Evolutionary conservation across 2,797 vertebrate species (phyloP).

Genomic region (Eurystomus glaucurus): DNA sequence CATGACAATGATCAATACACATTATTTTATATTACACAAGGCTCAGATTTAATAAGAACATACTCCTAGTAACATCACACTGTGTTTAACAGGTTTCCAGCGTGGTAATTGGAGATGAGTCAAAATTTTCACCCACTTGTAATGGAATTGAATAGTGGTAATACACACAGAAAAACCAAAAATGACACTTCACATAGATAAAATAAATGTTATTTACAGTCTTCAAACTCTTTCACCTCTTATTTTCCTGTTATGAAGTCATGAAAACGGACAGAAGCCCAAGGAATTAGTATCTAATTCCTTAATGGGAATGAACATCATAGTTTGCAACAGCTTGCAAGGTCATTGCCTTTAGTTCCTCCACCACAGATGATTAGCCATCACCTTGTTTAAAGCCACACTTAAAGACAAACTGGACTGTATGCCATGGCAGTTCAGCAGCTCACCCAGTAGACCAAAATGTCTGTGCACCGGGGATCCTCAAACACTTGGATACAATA

Average conservation of each 20-base stretch:
- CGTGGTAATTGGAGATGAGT: neutral
- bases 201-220: neutral
- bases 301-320: neutral
- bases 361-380: neutral
- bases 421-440: neutral
- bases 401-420: neutral
- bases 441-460: neutral
- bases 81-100: neutral
- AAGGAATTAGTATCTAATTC: neutral
- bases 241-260: neutral
- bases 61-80: neutral
- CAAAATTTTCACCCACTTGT: neutral
- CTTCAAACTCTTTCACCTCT: neutral
- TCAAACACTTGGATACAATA: neutral
- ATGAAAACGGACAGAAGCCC: neutral
- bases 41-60: neutral
- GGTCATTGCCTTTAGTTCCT: neutral
- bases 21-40: neutral
- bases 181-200: neutral
- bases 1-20: neutral
- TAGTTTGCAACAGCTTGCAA: neutral
- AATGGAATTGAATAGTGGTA: neutral
- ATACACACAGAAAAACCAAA: neutral
- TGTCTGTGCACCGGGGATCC: neutral
- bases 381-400: neutral